phyloP scores from a whole-genome alignment of 2,888 invertebrate genomes.

The Lampropteryx suffumata region DNA sequence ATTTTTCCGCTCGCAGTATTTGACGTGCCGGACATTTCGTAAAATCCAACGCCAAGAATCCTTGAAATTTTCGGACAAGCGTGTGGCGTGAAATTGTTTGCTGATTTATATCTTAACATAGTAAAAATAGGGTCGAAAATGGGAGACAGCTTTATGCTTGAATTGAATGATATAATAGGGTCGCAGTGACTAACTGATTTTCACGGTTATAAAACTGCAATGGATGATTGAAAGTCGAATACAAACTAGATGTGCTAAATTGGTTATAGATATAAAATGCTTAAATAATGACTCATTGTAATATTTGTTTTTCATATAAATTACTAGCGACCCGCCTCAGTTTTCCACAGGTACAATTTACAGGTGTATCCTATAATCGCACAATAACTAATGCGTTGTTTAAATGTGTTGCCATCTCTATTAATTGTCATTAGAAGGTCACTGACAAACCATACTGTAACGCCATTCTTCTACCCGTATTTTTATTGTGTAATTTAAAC shows the following conservation, averaged over 20 bases:
- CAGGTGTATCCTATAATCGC: no score
- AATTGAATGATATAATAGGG: constrained; percentile 52
- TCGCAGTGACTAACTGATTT: constrained; percentile 56
- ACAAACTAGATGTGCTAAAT: background rate
- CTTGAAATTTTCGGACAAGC: constrained; percentile 58
- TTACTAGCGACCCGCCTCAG: no score
- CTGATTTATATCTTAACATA: constrained; percentile 57
- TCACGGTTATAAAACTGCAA: constrained; percentile 42
- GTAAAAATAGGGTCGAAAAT: constrained; percentile 19
- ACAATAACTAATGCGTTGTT: no score
- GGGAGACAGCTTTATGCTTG: constrained; percentile 40
- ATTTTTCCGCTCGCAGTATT: constrained; percentile 39
- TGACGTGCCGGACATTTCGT: constrained; percentile 64
- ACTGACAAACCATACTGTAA: no score
- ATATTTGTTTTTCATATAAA: no score
- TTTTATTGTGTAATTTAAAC: no score
- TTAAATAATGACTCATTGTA: no score
- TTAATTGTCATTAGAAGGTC: no score
- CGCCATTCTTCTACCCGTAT: no score
- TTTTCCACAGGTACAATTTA: no score
- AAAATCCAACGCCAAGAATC: constrained; percentile 54
- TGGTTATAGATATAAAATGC: no score
- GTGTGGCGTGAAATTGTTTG: constrained; percentile 77
- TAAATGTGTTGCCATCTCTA: no score
- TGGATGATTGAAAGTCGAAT: constrained; percentile 29